Evolutionary conservation across 2,888 invertebrate genomes (phyloP).

Genomic region (Macaria liturata): DNA sequence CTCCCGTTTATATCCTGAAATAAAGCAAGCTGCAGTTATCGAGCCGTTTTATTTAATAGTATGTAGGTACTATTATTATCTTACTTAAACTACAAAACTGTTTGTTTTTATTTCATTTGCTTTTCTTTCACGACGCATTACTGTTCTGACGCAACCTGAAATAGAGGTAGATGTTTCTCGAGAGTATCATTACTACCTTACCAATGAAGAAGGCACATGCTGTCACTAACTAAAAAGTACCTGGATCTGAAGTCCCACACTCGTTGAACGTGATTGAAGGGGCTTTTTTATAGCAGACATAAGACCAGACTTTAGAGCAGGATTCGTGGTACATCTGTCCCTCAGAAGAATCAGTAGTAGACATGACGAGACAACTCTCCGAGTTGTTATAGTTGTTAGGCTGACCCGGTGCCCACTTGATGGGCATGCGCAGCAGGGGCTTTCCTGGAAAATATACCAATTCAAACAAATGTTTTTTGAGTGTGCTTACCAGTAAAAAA

Average conservation of each 20-base stretch:
- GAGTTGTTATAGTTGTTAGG: constrained; percentile 14
- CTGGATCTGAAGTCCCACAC: constrained; percentile 6
- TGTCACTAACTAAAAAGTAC: neutral
- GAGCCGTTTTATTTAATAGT: too few relatives aligned
- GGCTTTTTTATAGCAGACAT: constrained; percentile 16
- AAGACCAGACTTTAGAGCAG: constrained; percentile 11
- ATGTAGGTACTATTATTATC: too few relatives aligned
- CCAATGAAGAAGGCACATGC: too few relatives aligned
- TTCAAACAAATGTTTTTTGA: too few relatives aligned
- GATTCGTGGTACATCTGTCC: constrained; percentile 6
- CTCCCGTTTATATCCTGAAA: constrained; percentile 31
- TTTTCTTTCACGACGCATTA: too few relatives aligned
- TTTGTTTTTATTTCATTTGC: too few relatives aligned
- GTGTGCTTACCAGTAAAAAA: too few relatives aligned
- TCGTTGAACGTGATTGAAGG: neutral
- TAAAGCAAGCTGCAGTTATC: neutral
- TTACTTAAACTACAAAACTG: too few relatives aligned
- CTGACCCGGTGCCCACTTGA: constrained; percentile 14
- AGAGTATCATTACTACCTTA: too few relatives aligned
- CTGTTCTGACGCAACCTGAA: too few relatives aligned
- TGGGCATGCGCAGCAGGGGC: constrained; percentile 7
- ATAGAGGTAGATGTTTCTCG: too few relatives aligned
- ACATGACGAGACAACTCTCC: constrained; percentile 13
- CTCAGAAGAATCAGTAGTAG: neutral
- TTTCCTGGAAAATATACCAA: constrained; percentile 3